Base-by-base conservation (phyloP, 2,888 invertebrate genomes). In the Trichogramma evanescens region DNA sequence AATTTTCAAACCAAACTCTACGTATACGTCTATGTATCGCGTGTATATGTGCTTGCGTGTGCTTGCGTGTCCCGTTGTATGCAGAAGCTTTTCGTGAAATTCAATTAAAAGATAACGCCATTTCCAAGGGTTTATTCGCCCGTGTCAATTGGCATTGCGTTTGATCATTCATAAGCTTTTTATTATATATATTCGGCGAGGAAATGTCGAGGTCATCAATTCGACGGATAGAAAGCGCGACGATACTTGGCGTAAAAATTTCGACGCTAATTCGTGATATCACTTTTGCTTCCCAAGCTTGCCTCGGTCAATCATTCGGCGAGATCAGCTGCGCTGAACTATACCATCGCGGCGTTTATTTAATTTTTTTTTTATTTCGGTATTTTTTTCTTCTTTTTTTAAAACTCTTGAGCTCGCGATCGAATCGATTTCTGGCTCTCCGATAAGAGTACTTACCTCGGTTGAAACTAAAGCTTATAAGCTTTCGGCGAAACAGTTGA, bases 101-200 rank as follows among this genome's bases (percentile, higher is more conserved):
- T 54, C 59, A 63, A 63, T 60, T 59, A 60, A 60, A 60, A 62
- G 62, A 59, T 54, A 62, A 54, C 54, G 41, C 52, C 10, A 41
- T 45, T 58, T 54, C 26, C 43, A 52, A 56, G 49, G 55, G 49
- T 58, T 58, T 54, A 56, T 46, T 56, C 62, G 54, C 54, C 54
- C 56, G 56, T 50, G 26, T 40, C 53, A 38, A 53, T 62, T 62
- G 50, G 48, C 26, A 26, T 56, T 58, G 55, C 48, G 55, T 53
- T 58, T 52, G 57, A 52, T 55, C 50, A 54, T 55, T 62, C 53
- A 53, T 26, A 58, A 58, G 50, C 55, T 41, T 26, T 26, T 26
- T 26, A 26, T 26, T 26, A 26, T 26, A 26, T 26, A 26, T 26
- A 26, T 26, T 26, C 26, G 26, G 26, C 26, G 26, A 26, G 26